A percentile compares a stretch with the other conserved stretches of the same genome.
Conservation (phyloP, 2,888 invertebrate genomes). For the Drosophila fungiperda region DNA sequence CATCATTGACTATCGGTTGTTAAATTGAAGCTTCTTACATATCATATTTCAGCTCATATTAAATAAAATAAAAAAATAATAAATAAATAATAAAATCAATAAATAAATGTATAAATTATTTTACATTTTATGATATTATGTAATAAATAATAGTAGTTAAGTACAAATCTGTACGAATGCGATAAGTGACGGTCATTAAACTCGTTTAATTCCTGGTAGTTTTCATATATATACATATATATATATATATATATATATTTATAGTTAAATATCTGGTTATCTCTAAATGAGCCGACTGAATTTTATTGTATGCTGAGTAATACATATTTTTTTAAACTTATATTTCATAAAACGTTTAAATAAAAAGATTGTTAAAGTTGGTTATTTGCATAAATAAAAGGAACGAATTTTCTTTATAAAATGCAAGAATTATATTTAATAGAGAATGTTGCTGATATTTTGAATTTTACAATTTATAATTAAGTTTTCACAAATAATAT, state of each 20-base stretch:
- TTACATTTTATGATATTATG: background rate
- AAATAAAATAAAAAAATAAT: too few relatives aligned
- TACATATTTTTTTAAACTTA: background rate
- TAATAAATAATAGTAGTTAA: background rate
- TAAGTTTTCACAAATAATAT: background rate
- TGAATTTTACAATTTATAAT: background rate
- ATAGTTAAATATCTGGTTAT: background rate
- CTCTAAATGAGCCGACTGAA: conserved; percentile 6
- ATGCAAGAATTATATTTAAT: background rate
- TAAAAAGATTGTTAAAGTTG: background rate
- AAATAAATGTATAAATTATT: too few relatives aligned
- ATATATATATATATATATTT: too few relatives aligned
- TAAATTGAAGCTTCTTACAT: background rate
- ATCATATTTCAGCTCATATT: too few relatives aligned
- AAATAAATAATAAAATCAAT: too few relatives aligned
- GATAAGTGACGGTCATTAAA: background rate
- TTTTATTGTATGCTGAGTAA: conserved; percentile 9
- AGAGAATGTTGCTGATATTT: background rate
- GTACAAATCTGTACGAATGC: background rate
- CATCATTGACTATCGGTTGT: background rate
- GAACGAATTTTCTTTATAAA: background rate
- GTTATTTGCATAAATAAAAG: background rate
- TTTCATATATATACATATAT: too few relatives aligned
- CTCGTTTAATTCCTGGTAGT: background rate
- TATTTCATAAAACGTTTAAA: background rate